Evolutionary conservation across 2,888 invertebrate species (phyloP).

Genomic region (Automeris io): DNA sequence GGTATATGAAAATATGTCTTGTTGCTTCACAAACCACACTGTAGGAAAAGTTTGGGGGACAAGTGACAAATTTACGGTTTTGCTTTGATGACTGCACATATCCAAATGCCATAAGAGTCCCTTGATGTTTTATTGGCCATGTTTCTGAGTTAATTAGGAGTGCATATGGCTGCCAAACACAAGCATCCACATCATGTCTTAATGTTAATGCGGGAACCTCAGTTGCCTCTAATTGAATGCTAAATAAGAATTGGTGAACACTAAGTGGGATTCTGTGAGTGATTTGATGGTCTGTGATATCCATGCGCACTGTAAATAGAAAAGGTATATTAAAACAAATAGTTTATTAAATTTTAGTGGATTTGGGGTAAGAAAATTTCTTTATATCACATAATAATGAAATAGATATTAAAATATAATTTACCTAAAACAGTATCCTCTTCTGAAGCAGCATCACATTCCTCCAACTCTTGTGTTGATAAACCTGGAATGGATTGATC

Average conservation of each 20-base stretch:
- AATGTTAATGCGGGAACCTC: slow-evolving; percentile 80
- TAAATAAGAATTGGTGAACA: slow-evolving; percentile 80
- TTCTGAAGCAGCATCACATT: slow-evolving; percentile 85
- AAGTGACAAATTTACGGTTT: slow-evolving; percentile 85
- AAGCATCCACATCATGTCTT: slow-evolving; percentile 89
- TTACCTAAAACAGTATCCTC: slow-evolving; percentile 67
- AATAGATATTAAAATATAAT: too few relatives aligned
- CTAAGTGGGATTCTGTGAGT: slow-evolving; percentile 81
- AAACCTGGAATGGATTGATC: slow-evolving; percentile 60
- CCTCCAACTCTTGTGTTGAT: slow-evolving; percentile 84
- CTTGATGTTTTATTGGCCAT: slow-evolving; percentile 83
- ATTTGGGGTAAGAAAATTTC: too few relatives aligned
- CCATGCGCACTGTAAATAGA: slow-evolving; percentile 72
- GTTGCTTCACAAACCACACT: slow-evolving; percentile 84
- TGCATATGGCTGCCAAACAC: slow-evolving; percentile 84
- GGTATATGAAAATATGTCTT: slow-evolving; percentile 87
- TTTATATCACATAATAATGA: too few relatives aligned
- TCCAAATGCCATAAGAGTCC: slow-evolving; percentile 88
- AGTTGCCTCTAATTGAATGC: slow-evolving; percentile 70
- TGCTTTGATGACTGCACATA: slow-evolving; percentile 92
- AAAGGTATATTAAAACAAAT: slow-evolving; percentile 1
- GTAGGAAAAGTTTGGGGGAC: slow-evolving; percentile 85
- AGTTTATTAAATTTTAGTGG: too few relatives aligned
- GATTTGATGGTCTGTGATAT: slow-evolving; percentile 60
- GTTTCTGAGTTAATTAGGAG: slow-evolving; percentile 53